Evolutionary conservation across 2,888 invertebrate species (phyloP), one percentile per base, ranked within the genome.

Genomic region (Abrostola tripartita): DNA sequence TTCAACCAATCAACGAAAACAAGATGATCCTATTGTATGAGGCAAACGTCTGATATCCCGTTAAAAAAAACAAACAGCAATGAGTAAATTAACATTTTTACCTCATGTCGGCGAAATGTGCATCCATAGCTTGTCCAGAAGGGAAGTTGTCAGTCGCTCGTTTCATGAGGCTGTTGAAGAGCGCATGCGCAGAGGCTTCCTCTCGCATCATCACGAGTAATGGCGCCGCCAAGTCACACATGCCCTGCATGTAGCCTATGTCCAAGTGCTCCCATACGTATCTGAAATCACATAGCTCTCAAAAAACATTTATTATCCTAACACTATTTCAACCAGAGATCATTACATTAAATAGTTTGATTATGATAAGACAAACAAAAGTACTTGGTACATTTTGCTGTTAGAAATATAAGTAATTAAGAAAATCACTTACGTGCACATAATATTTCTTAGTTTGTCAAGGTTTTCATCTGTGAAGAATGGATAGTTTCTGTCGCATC

Each of bases 191-290:
- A 10, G 97, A 91, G 0, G 98, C 97, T 90, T 99, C 99, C 87
- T 99, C 98, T 84, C 98, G 97, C 93, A 98, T 97, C 84, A 98
- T 97, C 12, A 99, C 99, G 24, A 99, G 95, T 1, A 99, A 93
- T 0, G 99, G 99, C 0, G 99, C 99, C 0, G 97, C 98, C 66
- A 99, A 95, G 92, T 99, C 99, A 90, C 99, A 99, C 99, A 99
- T 99, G 81, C 99, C 99, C 90, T 99, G 99, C 96, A 99, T 98
- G 93, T 99, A 99, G 10, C 99, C 99, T 42, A 97, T 96, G 54
- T 99, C 98, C 76, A 99, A 92, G 88, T 99, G 98, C 86, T 99
- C 98, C 98, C 99, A 99, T 4, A 99, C 99, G 90, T 98, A 99
- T n/a, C 98, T 98, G 37, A 0, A 55, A 12, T 11, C 57, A 10